A percentile compares a stretch with the other conserved stretches of the same genome.
Conservation (phyloP, 2,888 invertebrate species). For the Tipula confusa region DNA sequence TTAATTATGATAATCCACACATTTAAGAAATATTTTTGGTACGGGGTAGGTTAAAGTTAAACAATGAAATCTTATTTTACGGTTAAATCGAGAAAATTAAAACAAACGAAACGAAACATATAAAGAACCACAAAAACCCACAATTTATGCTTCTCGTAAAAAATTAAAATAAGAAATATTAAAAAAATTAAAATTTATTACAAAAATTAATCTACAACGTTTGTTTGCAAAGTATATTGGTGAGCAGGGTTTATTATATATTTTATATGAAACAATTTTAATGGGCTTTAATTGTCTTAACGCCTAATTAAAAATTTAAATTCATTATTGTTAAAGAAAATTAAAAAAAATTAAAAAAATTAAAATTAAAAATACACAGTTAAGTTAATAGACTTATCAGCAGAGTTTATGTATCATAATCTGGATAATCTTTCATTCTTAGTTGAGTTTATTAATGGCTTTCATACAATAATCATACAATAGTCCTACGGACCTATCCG, state of each 20-base stretch:
- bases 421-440: no score
- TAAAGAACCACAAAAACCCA: not conserved
- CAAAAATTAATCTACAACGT: not conserved
- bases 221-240: not conserved
- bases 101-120: not conserved
- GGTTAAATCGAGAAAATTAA: no score
- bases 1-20: not conserved
- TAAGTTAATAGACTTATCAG: not conserved
- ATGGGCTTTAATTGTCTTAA: not conserved
- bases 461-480: no score
- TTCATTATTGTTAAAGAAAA: not conserved
- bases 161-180: not conserved
- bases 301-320: not conserved
- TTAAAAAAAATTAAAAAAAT: no score
- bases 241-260: not conserved
- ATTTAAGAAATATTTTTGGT: not conserved
- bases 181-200: conserved; percentile 25
- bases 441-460: no score
- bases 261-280: not conserved
- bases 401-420: not conserved
- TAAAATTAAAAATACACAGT: no score
- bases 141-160: not conserved
- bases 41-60: not conserved
- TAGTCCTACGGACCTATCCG: no score
- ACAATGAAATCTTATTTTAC: not conserved